A percentile compares a stretch with the other conserved stretches of the same genome.
phyloP scores from a whole-genome alignment of 2,797 vertebrate genomes.

The Sebastes taczanowskii region DNA sequence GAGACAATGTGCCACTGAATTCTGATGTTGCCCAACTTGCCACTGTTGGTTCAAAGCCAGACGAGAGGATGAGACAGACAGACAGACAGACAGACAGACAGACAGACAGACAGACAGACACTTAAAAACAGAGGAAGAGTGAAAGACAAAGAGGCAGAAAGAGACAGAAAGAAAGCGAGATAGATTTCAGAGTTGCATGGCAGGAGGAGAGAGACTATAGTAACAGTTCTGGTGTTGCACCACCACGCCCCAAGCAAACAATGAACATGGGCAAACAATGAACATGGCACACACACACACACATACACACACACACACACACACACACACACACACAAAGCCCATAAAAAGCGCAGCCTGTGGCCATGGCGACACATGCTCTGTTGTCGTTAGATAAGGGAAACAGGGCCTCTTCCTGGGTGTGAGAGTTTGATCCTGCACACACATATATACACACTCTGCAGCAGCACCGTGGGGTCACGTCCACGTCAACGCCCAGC shows the following conservation, averaged over 20 bases:
- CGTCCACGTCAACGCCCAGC: slow-evolving; percentile 22
- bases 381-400: slow-evolving; percentile 82
- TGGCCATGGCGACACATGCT: slow-evolving; percentile 81
- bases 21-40: slow-evolving; percentile 69
- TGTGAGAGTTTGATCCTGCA: slow-evolving; percentile 71
- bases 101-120: background rate
- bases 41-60: slow-evolving; percentile 65
- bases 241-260: slow-evolving; percentile 82
- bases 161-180: background rate
- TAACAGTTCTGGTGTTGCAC: slow-evolving; percentile 76
- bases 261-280: slow-evolving; percentile 49
- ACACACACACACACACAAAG: slow-evolving; percentile 51
- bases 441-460: slow-evolving; percentile 38
- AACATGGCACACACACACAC: slow-evolving; percentile 9
- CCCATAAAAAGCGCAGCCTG: slow-evolving; percentile 78
- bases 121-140: background rate
- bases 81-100: background rate
- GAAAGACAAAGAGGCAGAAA: background rate
- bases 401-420: slow-evolving; percentile 81
- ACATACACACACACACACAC: background rate
- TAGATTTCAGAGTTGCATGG: slow-evolving; percentile 40
- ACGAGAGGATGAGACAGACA: slow-evolving; percentile 40
- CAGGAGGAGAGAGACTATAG: slow-evolving; percentile 55
- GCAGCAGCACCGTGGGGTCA: slow-evolving; percentile 51
- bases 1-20: slow-evolving; percentile 76